phyloP scores from a whole-genome alignment of 2,888 invertebrate genomes.

The Acanthopleura granulata region DNA sequence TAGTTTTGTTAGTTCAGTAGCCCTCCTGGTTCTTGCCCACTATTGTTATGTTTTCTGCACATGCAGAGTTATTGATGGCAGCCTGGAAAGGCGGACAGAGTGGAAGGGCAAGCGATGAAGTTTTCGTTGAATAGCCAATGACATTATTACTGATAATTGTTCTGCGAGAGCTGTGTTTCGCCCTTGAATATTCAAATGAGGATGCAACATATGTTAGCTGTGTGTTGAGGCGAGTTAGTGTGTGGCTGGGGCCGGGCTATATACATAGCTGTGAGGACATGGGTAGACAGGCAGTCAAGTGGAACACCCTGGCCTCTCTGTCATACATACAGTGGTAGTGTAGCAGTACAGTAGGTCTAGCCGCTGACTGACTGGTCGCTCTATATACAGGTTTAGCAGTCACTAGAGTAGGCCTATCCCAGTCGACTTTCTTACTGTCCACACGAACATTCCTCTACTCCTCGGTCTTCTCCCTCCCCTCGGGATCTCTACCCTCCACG shows the following conservation, averaged over 20 bases:
- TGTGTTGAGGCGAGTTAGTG: background rate
- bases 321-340: constrained; percentile 11
- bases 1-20: background rate
- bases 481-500: background rate
- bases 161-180: background rate
- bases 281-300: constrained; percentile 14
- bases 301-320: constrained; percentile 12
- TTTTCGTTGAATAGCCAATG: constrained; percentile 4
- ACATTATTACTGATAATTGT: constrained; percentile 14
- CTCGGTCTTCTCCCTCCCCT: background rate
- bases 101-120: background rate
- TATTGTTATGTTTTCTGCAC: constrained; percentile 14
- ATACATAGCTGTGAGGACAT: background rate
- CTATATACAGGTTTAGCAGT: constrained; percentile 12
- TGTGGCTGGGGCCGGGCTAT: constrained; percentile 1
- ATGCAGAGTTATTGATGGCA: constrained; percentile 10
- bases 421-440: constrained; percentile 20
- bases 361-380: background rate
- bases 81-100: background rate
- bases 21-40: background rate
- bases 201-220: constrained; percentile 18
- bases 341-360: constrained; percentile 15
- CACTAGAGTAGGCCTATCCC: constrained; percentile 19
- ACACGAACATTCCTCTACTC: constrained; percentile 13
- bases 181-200: constrained; percentile 19